Evolutionary conservation across 2,888 invertebrate species (phyloP).

Genomic region (Taenaris catops): DNA sequence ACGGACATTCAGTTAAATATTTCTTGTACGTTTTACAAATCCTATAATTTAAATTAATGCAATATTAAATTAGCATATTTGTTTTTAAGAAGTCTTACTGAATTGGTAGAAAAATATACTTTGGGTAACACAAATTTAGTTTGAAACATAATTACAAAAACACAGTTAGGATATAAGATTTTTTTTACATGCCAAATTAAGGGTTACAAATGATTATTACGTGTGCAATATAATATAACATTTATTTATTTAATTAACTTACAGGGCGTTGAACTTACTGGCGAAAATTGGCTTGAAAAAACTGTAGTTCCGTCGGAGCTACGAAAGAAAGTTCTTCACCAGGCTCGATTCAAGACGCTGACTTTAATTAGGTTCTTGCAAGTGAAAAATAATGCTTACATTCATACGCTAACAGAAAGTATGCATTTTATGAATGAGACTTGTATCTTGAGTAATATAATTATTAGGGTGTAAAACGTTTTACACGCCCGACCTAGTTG

Average conservation of each 20-base stretch:
- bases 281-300: constrained; percentile 63
- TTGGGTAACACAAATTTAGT: no score
- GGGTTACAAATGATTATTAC: no score
- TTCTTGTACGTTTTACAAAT: no score
- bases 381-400: constrained; percentile 70
- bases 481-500: constrained; percentile 27
- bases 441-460: constrained; percentile 20
- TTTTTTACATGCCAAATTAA: no score
- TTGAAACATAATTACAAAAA: no score
- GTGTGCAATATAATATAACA: background rate
- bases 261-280: constrained; percentile 67
- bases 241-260: no score
- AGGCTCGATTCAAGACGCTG: constrained; percentile 67
- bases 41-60: no score
- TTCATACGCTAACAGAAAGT: constrained; percentile 69
- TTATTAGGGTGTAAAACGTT: constrained; percentile 26
- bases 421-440: constrained; percentile 28
- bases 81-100: no score
- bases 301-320: constrained; percentile 62
- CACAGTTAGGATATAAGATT: no score
- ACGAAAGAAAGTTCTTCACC: constrained; percentile 65
- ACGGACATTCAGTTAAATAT: no score
- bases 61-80: no score
- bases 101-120: no score
- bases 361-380: constrained; percentile 67